Evolutionary conservation across 2,113 vertebrate species (phyloP), one percentile per base, ranked within the genome.

Genomic region (Amphiprion percula): DNA sequence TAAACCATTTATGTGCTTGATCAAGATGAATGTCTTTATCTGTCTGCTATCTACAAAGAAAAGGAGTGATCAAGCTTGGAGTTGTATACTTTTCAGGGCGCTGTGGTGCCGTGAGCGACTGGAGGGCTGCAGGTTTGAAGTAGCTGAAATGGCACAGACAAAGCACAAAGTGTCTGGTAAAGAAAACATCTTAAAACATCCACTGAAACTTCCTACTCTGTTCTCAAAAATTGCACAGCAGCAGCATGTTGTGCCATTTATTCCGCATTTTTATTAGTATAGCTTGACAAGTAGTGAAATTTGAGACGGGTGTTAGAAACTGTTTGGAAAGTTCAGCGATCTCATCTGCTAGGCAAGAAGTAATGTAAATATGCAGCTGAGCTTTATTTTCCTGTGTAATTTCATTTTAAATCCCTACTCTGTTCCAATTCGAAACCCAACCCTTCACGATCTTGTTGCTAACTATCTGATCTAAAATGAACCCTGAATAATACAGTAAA

Each of bases 11-110:
- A 59, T 80, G 61, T 44, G 24, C 54, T 67, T 77, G 77, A 82
- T 81, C 60, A 88, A 79, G 76, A 89, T 90, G 15, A 87, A 82
- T 82, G 62, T 84, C 71, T 82, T 87, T 61, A 83, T 79, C 59
- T 80, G 23, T 24, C 54, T 21, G 53, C 39, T 26, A 54, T 88
- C 68, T 71, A 67, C 81, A 83, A 90, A 91, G 83, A 77, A 61
- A 5, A 59, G 64, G 37, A 33, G 23, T 56, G 83, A 81, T 88
- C 80, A 89, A 86, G 69, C 63, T 46, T 53, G 39, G 47, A 50
- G 33, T 37, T 30, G 44, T 10, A 39, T 64, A 4, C 73, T 82
- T 66, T 62, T 74, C 55, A 11, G 66, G 0, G 58, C 3, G 59
- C 52, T 54, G 30, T 16, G 30, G 37, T 50, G 54, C 68, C 52